A percentile compares a stretch with the other conserved stretches of the same genome.
Conservation (phyloP, 2,888 invertebrate genomes). For the Willowsia nigromaculata region DNA sequence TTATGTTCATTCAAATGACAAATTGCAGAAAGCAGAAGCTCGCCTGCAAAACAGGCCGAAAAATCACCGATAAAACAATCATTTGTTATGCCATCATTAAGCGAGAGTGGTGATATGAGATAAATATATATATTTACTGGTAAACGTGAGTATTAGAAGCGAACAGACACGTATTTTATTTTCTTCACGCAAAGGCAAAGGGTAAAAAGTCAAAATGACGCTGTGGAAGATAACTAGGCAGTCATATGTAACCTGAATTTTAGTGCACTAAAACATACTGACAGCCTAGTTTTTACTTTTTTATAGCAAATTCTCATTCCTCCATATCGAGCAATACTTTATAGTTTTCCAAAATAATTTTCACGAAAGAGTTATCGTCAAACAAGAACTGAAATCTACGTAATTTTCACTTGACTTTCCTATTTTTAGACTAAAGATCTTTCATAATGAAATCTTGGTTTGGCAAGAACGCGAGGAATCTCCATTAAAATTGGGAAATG, state of each 20-base stretch:
- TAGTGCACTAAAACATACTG: no score
- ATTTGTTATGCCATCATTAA: slow-evolving; percentile 15
- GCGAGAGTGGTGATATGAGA: background rate
- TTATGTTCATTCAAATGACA: background rate
- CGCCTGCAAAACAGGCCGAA: background rate
- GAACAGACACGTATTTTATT: background rate
- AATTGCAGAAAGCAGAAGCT: slow-evolving; percentile 6
- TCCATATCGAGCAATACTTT: background rate
- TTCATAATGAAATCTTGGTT: background rate
- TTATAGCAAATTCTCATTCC: no score
- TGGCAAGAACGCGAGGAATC: background rate
- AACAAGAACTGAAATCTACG: background rate
- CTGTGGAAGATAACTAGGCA: background rate
- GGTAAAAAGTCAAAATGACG: background rate
- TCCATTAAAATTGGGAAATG: background rate
- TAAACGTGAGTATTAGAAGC: slow-evolving; percentile 1
- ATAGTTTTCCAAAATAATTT: slow-evolving; percentile 14
- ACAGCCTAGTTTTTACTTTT: no score
- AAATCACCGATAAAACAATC: slow-evolving; percentile 25
- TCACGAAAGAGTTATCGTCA: background rate
- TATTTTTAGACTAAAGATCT: background rate
- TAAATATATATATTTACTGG: background rate
- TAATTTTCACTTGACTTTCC: background rate
- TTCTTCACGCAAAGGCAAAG: background rate
- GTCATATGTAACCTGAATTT: no score